Conservation (phyloP, 2,888 invertebrate genomes). For the Pyrgus malvae region DNA sequence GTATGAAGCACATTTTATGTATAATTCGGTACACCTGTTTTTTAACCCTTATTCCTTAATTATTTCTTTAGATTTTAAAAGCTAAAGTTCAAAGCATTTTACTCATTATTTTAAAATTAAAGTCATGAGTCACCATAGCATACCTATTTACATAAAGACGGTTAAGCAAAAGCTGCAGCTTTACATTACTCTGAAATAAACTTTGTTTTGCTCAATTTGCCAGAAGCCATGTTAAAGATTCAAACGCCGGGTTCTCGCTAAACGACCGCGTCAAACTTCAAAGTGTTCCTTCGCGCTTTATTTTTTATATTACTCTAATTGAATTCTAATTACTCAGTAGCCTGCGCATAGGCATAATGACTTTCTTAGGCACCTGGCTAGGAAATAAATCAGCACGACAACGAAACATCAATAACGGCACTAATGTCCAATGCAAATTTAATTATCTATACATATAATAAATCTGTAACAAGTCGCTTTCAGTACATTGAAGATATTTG, state of each 20-base stretch:
- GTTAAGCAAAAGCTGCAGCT: constrained; percentile 13
- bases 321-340: constrained; percentile 31
- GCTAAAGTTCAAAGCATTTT: too few relatives aligned
- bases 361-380: constrained; percentile 29
- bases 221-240: constrained; percentile 20
- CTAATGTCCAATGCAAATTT: constrained; percentile 36
- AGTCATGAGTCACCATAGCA: neutral
- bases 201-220: constrained; percentile 21
- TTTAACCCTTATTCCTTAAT: too few relatives aligned
- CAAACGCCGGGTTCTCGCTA: constrained; percentile 11
- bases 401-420: constrained; percentile 34
- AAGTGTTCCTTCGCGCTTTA: constrained; percentile 16
- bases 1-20: too few relatives aligned
- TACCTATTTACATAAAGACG: too few relatives aligned
- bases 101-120: neutral
- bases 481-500: too few relatives aligned
- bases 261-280: constrained; percentile 24
- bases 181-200: constrained; percentile 11
- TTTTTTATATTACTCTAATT: constrained; percentile 27
- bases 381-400: constrained; percentile 34
- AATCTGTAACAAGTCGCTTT: too few relatives aligned
- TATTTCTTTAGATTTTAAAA: too few relatives aligned
- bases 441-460: too few relatives aligned
- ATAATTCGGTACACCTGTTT: too few relatives aligned
- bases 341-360: constrained; percentile 29